Evolutionary conservation across 2,888 invertebrate species (phyloP).

Genomic region (Rhodophaea formosa): DNA sequence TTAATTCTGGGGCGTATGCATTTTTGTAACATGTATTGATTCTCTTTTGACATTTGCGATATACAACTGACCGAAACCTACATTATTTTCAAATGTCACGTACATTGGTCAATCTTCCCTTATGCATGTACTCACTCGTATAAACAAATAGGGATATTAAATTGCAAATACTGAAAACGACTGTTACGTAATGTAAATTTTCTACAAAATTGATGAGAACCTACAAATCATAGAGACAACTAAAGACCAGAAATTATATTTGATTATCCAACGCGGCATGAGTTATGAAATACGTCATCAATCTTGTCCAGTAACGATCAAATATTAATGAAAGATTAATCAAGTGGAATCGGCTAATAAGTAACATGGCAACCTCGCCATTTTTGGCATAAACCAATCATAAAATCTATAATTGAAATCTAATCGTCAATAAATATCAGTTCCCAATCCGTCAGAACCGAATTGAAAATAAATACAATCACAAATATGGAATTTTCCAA

Average conservation of each 20-base stretch:
- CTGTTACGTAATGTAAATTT: no score
- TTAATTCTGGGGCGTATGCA: no score
- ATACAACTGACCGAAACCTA: no score
- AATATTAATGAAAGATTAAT: background rate
- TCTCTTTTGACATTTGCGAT: no score
- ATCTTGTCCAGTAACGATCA: conserved; percentile 1
- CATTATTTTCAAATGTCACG: no score
- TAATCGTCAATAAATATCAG: background rate
- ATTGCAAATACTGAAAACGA: no score
- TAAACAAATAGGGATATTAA: no score
- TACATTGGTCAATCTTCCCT: no score
- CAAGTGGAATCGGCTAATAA: background rate
- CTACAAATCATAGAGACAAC: no score
- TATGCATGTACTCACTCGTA: no score
- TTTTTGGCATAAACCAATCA: conserved; percentile 6
- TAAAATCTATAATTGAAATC: conserved; percentile 5
- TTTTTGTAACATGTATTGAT: no score
- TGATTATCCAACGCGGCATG: background rate
- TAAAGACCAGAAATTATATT: background rate
- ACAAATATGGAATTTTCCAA: conserved; percentile 1
- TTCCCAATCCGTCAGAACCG: background rate
- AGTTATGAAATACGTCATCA: background rate
- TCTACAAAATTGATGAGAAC: no score
- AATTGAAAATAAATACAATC: conserved; percentile 1
- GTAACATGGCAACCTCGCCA: background rate